Percentiles rank a stretch among this genome's conserved stretches.
Conservation (phyloP, 2,888 invertebrate species). For the Prosopocoilus inquinatus region DNA sequence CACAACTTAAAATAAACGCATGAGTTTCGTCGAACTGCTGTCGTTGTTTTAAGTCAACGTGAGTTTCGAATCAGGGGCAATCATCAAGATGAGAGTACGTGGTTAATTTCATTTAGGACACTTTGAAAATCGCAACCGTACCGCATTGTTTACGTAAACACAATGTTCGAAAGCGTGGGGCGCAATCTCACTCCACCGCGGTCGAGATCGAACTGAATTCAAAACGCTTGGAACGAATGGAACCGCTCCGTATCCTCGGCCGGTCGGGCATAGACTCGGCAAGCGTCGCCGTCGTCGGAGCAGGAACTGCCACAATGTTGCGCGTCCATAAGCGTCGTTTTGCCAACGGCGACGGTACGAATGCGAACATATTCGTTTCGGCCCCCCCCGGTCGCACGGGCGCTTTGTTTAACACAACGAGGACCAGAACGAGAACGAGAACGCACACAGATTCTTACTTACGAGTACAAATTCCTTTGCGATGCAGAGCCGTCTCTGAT, state of each 20-base stretch:
- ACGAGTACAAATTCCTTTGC: neutral
- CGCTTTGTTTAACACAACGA: neutral
- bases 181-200: neutral
- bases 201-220: conserved; percentile 7
- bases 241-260: conserved; percentile 2
- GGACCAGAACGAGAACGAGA: neutral
- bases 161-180: neutral
- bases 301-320: neutral
- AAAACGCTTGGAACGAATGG: neutral
- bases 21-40: neutral
- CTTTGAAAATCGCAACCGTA: neutral
- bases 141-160: conserved; percentile 6
- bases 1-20: no score
- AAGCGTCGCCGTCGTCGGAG: conserved; percentile 3
- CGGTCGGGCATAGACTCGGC: conserved; percentile 6
- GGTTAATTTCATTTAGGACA: no score
- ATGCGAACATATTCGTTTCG: neutral
- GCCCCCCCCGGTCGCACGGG: neutral
- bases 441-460: neutral
- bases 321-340: conserved; percentile 8
- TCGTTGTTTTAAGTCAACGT: neutral
- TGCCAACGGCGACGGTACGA: neutral
- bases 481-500: no score
- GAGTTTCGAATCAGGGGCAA: no score
- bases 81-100: no score